Base-by-base conservation (phyloP, 2,113 vertebrate genomes). In the Camelus dromedarius region DNA sequence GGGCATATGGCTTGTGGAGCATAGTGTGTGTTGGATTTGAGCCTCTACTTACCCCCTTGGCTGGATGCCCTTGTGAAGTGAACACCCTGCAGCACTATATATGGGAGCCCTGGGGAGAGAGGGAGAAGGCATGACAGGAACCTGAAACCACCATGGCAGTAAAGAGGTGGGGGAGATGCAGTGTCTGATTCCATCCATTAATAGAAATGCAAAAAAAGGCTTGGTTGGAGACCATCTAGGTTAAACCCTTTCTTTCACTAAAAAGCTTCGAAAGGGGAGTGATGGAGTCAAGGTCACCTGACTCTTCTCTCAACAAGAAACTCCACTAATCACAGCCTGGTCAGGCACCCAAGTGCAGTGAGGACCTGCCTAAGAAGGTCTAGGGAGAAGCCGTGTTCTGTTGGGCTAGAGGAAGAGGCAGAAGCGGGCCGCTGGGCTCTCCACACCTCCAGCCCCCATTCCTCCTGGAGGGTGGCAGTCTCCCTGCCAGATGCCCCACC, bases 171-270 rank as follows among this genome's bases (percentile, higher is more conserved):
- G 82, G 14, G 77, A 32, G 67, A 85, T 24, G 24, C 20, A 46
- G 92, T 50, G 69, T 92, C 90, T 93, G 88, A 84, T 81, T 94
- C 66, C 88, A 62, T 24, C 80, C 94, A 93, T 70, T 91, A 64
- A 58, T 1, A 97, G 96, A 97, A 93, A 95, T 54, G 48, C 73
- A 80, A 89, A 91, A 79, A 93, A 72, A 56, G 82, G 35, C 76
- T 52, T 52, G 70, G 58, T 4, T 46, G 60, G 76, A 64, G 73
- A 87, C 72, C 60, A 58, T 52, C 80, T 46, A 67, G 13, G 10
- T n/a, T 35, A 94, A 88, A n/a, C 69, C 66, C 19, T 10, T 38
- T 70, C 58, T 89, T 67, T 46, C 30, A 75, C 67, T 72, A 76
- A 67, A 76, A 91, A 30, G 66, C 76, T 76, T 46, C 32, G 54